phyloP scores from a whole-genome alignment of 2,797 vertebrate genomes.

The Chanos chanos region DNA sequence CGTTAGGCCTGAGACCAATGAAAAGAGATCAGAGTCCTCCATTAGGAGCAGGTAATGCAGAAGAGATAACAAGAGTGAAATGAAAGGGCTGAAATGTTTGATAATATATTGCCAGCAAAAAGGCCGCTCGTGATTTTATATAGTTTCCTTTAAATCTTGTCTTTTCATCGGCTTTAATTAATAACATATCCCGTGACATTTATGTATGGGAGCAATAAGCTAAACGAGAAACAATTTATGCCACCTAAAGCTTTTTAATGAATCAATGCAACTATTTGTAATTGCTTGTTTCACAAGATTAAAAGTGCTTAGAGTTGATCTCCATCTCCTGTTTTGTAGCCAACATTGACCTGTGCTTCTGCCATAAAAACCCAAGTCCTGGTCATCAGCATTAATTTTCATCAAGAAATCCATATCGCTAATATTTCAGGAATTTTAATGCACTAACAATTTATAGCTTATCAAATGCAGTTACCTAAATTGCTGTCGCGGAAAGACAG shows the following conservation, averaged over 20 bases:
- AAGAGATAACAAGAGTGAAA: constrained; percentile 51
- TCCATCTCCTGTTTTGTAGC: constrained; percentile 88
- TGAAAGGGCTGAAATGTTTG: constrained; percentile 34
- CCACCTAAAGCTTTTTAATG: constrained; percentile 99
- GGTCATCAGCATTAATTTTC: constrained; percentile 86
- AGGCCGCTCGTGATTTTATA: constrained; percentile 67
- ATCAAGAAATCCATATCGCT: constrained; percentile 93
- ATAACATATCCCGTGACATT: constrained; percentile 88
- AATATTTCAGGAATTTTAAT: constrained; percentile 99
- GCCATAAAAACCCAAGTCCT: constrained; percentile 78
- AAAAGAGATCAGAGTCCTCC: neutral
- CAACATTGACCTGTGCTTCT: constrained; percentile 82
- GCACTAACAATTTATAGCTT: constrained; percentile 94
- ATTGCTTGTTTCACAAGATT: constrained; percentile 99
- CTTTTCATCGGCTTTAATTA: constrained; percentile 87
- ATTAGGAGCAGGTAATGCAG: constrained; percentile 30
- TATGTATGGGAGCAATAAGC: constrained; percentile 92
- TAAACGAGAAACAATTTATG: constrained; percentile 98
- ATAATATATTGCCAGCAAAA: constrained; percentile 63
- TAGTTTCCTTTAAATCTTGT: constrained; percentile 80
- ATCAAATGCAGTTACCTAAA: constrained; percentile 99
- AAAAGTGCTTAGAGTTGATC: constrained; percentile 97
- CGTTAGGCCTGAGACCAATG: neutral
- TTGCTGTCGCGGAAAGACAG: constrained; percentile 96
- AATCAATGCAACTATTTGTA: constrained; percentile 99